Percentiles rank a stretch among this genome's conserved stretches.
These are phyloP conservation scores for Trochalopteron elliotii DNA, from an alignment of 2,113 vertebrate species.

Conservation along the genomic window DNA sequence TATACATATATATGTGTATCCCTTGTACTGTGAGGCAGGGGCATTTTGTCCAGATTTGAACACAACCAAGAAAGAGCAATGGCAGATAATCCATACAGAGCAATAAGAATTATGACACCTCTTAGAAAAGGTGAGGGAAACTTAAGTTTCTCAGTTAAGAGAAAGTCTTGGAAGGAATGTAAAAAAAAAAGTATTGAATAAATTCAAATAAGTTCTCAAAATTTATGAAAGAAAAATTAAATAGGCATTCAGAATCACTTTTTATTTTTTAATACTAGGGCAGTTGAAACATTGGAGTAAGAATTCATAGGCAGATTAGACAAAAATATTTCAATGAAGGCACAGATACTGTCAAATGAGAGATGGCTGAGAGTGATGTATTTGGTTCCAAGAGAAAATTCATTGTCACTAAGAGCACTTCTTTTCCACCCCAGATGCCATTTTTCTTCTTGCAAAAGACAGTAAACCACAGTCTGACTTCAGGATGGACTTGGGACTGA, in stretches of 20 bases:
- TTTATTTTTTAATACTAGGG: background rate
- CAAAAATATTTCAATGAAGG: background rate
- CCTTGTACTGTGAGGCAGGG: background rate
- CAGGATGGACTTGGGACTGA: background rate
- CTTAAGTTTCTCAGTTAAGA: background rate
- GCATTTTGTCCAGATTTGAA: background rate
- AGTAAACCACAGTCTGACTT: background rate
- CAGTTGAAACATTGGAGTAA: background rate
- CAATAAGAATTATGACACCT: background rate
- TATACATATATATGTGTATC: too few relatives aligned
- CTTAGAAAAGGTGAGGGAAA: background rate
- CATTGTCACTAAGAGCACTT: background rate
- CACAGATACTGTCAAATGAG: background rate
- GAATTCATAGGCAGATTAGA: background rate
- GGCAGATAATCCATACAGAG: background rate
- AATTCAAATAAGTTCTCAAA: background rate
- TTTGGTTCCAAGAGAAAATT: background rate
- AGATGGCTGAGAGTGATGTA: background rate
- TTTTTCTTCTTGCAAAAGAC: background rate
- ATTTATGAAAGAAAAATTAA: background rate
- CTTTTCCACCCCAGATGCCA: background rate
- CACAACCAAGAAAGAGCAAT: background rate
- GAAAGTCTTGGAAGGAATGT: background rate
- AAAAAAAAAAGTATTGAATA: background rate
- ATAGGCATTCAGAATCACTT: background rate